These are phyloP conservation scores for Aspidiotus destructor DNA, from an alignment of 2,888 invertebrate genomes.

Conservation along the genomic window DNA sequence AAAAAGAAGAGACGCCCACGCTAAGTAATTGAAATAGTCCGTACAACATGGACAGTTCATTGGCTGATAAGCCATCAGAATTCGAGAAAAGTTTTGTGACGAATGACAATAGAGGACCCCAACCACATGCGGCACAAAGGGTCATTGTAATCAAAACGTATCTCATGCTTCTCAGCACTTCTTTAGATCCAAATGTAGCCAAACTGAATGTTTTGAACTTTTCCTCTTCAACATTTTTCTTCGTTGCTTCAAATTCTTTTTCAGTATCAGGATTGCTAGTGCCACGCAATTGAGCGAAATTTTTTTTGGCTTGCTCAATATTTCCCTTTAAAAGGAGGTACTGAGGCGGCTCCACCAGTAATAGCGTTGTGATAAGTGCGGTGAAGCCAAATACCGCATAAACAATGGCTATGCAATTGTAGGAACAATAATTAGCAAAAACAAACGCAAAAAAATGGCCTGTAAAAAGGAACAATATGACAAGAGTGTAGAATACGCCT, in stretches of 20 bases:
- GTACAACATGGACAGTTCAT: not conserved
- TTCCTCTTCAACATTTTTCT: not conserved
- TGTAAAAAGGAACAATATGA: not conserved
- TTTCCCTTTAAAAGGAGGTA: not conserved
- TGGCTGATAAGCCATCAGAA: slow-evolving; percentile 4
- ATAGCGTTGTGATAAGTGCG: not conserved
- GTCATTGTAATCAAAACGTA: not conserved
- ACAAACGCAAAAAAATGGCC: not conserved
- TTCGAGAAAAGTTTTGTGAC: not conserved
- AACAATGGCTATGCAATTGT: not conserved
- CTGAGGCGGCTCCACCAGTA: not conserved
- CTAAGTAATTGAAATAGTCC: not conserved
- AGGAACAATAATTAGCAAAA: not conserved
- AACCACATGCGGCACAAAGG: not conserved
- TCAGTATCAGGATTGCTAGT: not conserved
- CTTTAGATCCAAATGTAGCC: not conserved
- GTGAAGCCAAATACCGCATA: not conserved
- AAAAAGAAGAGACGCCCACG: not conserved
- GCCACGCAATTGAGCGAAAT: not conserved
- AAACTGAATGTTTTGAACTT: not conserved
- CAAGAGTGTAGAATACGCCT: not conserved
- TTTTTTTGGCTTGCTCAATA: slow-evolving; percentile 16
- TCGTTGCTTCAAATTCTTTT: not conserved
- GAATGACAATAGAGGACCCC: not conserved
- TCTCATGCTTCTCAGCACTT: not conserved